These are phyloP conservation scores for Lasiommata megera DNA, from an alignment of 2,888 invertebrate genomes.

Conservation along the genomic window DNA sequence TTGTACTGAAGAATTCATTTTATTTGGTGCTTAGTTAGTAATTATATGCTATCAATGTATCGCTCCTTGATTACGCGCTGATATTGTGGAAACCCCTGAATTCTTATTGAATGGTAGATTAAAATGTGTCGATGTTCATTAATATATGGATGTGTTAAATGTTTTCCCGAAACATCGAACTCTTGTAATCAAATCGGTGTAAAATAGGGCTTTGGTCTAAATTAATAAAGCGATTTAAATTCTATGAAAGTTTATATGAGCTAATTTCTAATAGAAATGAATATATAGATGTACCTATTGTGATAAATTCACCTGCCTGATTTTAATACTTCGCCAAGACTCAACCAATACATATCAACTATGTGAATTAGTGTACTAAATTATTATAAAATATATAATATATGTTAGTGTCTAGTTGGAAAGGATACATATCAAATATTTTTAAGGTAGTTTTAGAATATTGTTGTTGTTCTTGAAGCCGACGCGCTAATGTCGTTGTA, in stretches of 20 bases:
- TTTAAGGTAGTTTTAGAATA: slow-evolving; percentile 68
- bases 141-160: slow-evolving; percentile 15
- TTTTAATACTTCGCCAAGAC: slow-evolving; percentile 37
- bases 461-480: slow-evolving; percentile 72
- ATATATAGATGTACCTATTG: slow-evolving; percentile 30
- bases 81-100: slow-evolving; percentile 24
- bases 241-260: slow-evolving; percentile 29
- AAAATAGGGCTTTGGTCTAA: slow-evolving; percentile 7
- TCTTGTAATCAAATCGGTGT: background rate
- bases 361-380: slow-evolving; percentile 33
- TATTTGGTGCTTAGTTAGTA: background rate
- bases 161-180: slow-evolving; percentile 16
- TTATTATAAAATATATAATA: slow-evolving; percentile 39
- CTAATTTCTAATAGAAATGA: slow-evolving; percentile 29
- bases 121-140: slow-evolving; percentile 26
- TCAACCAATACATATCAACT: slow-evolving; percentile 40
- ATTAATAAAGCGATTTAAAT: slow-evolving; percentile 22
- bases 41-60: background rate
- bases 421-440: slow-evolving; percentile 50
- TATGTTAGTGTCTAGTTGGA: slow-evolving; percentile 43
- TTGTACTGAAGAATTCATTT: background rate
- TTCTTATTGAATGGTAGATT: slow-evolving; percentile 20
- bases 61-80: slow-evolving; percentile 23
- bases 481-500: slow-evolving; percentile 38
- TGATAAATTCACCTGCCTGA: slow-evolving; percentile 38